phyloP scores from a whole-genome alignment of 2,888 invertebrate genomes.

The Dynastes hyllus region DNA sequence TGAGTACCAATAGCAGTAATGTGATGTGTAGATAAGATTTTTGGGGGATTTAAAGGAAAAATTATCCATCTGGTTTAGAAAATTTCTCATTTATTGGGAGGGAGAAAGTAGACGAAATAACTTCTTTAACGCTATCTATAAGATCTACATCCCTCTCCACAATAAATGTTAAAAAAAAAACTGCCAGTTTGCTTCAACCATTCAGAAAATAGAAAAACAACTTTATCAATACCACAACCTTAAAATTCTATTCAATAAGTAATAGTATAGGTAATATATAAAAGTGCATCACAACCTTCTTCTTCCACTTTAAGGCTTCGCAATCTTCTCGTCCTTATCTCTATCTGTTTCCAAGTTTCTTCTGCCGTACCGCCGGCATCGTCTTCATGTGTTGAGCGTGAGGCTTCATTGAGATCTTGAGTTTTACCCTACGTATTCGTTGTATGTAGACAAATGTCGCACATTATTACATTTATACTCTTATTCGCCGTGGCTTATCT shows the following conservation, averaged over 20 bases:
- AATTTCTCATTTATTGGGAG: too few relatives aligned
- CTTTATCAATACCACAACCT: conserved; percentile 28
- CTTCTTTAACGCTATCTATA: too few relatives aligned
- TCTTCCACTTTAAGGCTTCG: neutral
- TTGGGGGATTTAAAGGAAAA: too few relatives aligned
- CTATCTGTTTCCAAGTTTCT: neutral
- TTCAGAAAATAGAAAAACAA: neutral
- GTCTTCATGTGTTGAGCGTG: conserved; percentile 14
- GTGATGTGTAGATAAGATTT: too few relatives aligned
- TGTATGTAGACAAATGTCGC: conserved; percentile 10
- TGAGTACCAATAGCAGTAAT: too few relatives aligned
- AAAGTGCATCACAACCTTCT: conserved; percentile 33
- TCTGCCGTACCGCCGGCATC: neutral
- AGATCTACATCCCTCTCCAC: neutral
- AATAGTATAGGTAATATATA: conserved; percentile 18
- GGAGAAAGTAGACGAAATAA: too few relatives aligned
- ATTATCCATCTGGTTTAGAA: too few relatives aligned
- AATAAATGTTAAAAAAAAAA: too few relatives aligned
- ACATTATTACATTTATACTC: neutral
- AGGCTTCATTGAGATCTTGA: conserved; percentile 27
- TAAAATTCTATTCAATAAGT: conserved; percentile 14
- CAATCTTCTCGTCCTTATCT: neutral
- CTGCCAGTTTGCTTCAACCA: neutral
- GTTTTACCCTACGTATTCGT: conserved; percentile 29
- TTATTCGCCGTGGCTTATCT: neutral